These are phyloP conservation scores for Indri indri DNA, from an alignment of 2,113 vertebrate genomes.

Conservation along the genomic window DNA sequence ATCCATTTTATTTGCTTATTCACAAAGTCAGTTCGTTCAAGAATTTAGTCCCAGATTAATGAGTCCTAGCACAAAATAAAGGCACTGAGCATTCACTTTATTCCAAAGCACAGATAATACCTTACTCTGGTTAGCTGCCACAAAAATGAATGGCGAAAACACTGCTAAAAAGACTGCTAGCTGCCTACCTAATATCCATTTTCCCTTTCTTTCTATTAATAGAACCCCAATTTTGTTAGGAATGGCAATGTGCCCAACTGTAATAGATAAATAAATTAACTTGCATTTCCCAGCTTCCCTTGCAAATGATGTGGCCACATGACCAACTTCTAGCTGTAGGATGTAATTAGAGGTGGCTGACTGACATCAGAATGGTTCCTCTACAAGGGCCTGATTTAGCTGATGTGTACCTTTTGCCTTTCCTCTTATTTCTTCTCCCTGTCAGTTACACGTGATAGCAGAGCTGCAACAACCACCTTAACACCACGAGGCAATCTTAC, in stretches of 20 bases:
- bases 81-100: background rate
- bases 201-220: background rate
- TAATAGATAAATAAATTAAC: background rate
- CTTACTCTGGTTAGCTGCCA: background rate
- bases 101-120: background rate
- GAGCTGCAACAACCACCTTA: background rate
- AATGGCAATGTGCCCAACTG: background rate
- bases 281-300: background rate
- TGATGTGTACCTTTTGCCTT: background rate
- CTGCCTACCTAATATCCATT: background rate
- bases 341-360: background rate
- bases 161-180: background rate
- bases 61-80: background rate
- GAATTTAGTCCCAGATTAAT: background rate
- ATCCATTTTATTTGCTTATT: constrained; percentile 13
- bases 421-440: background rate
- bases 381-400: background rate
- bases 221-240: background rate
- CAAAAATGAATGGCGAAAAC: background rate
- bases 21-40: background rate
- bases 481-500: background rate
- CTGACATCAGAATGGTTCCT: background rate
- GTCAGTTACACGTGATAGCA: background rate
- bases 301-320: background rate
- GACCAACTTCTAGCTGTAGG: background rate